These are phyloP conservation scores for Drosophila paracracens DNA, from an alignment of 2,888 invertebrate genomes.

Conservation along the genomic window DNA sequence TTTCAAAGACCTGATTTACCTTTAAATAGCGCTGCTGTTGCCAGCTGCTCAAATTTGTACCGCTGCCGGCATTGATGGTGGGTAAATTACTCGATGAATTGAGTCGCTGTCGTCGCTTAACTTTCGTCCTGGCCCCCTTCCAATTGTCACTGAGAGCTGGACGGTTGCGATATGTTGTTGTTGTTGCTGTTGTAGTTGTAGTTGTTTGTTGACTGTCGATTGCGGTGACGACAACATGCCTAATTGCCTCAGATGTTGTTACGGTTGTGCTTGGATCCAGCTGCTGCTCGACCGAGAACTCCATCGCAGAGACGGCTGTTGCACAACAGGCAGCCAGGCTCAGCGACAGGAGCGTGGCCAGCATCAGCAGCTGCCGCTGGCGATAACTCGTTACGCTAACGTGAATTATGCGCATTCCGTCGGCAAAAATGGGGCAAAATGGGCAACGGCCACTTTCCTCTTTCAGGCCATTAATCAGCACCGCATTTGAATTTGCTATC, in stretches of 20 bases:
- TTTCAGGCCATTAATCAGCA: slow-evolving; percentile 73
- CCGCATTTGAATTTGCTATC: slow-evolving; percentile 71
- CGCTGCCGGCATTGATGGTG: slow-evolving; percentile 22
- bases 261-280: not conserved
- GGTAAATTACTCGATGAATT: slow-evolving; percentile 72
- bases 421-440: slow-evolving; percentile 53
- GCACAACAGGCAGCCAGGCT: slow-evolving; percentile 36
- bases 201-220: slow-evolving; percentile 43
- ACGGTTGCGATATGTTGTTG: slow-evolving; percentile 39
- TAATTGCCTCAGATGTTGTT: slow-evolving; percentile 46
- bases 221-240: slow-evolving; percentile 38
- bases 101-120: slow-evolving; percentile 72
- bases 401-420: slow-evolving; percentile 81
- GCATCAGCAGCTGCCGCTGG: slow-evolving; percentile 40
- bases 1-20: slow-evolving; percentile 85
- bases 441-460: slow-evolving; percentile 58
- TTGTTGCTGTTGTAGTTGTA: not conserved
- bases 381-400: slow-evolving; percentile 58
- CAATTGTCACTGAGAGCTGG: slow-evolving; percentile 46
- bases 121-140: slow-evolving; percentile 75
- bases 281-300: slow-evolving; percentile 65
- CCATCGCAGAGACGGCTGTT: slow-evolving; percentile 54
- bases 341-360: slow-evolving; percentile 41
- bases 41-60: slow-evolving; percentile 65
- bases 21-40: slow-evolving; percentile 80